Conservation (phyloP, 2,113 vertebrate genomes). For the Jacana jacana region DNA sequence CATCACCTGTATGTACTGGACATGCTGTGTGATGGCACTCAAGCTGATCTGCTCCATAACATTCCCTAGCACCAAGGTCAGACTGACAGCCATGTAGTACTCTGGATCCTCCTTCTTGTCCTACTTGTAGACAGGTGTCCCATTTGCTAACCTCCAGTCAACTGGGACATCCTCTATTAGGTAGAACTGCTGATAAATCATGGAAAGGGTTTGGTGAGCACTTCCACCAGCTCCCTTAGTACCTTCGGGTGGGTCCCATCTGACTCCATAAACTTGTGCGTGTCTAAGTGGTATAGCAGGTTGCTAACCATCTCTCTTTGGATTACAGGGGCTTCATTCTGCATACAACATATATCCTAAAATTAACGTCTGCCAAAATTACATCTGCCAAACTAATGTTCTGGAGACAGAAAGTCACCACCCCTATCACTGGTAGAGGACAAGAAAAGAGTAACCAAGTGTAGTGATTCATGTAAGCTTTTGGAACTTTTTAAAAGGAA, state of each 20-base stretch:
- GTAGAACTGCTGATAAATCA: neutral
- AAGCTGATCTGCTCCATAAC: neutral
- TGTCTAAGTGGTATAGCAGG: neutral
- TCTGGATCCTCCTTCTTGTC: neutral
- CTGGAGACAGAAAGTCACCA: neutral
- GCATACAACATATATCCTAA: neutral
- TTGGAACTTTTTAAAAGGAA: neutral
- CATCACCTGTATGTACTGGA: neutral
- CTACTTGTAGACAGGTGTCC: neutral
- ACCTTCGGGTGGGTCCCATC: neutral
- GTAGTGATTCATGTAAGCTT: neutral
- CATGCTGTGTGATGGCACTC: accelerated
- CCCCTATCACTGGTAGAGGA: neutral
- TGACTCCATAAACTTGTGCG: neutral
- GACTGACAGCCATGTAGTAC: neutral
- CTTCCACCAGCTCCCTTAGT: neutral
- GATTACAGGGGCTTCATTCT: neutral
- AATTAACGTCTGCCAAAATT: no score
- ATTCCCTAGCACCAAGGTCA: neutral
- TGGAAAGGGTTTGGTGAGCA: neutral
- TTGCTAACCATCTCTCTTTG: neutral
- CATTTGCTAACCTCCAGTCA: neutral
- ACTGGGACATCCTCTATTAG: neutral
- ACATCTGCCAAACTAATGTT: neutral
- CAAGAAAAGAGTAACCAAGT: neutral